Base-by-base conservation (phyloP, 2,888 invertebrate species). In the Spialia ferax region DNA sequence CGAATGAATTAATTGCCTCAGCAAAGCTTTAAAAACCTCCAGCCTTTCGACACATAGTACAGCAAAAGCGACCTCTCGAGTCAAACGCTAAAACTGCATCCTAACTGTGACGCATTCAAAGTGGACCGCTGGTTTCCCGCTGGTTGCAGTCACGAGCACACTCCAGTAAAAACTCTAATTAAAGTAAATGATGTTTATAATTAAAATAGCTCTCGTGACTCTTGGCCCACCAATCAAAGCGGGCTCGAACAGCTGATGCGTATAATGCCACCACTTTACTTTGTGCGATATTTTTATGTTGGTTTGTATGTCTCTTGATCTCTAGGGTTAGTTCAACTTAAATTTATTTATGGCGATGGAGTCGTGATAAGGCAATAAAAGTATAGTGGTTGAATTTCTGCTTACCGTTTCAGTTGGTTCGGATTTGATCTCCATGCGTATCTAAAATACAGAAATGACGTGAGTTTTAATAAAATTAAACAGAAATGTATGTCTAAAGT, bases 171-270 rank as follows among this genome's bases (percentile, higher is more conserved):
- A 87, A 85, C 82, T 83, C 87, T 92, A 91, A 92, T 92, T 93
- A 92, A 86, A 89, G 89, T 89, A 87, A 91, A 91, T 92, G 91
- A 92, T 91, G 91, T 91, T 91, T 86, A 92, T 91, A 91, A 93
- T 93, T 93, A 92, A 91, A 91, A 93, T 90, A 91, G 91, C 89
- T 88, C 91, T 91, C 81, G 77, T 79, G 77, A 74, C 75, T 80
- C 77, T 74, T 77, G 79, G 77, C 79, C 74, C 78, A 80, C 77
- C 78, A 83, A 81, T 92, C 91, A 93, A 93, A 92, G 91, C 82
- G 79, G 84, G 80, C 82, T 77, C 75, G 78, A 81, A 74, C 77
- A 77, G 80, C 79, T 79, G 86, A 80, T 74, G 89, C 90, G 86
- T 86, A 81, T 84, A 87, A 88, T 77, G 70, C 74, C 77, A 70